phyloP scores from a whole-genome alignment of 2,888 invertebrate species.

The Lamellibrachia columna region DNA sequence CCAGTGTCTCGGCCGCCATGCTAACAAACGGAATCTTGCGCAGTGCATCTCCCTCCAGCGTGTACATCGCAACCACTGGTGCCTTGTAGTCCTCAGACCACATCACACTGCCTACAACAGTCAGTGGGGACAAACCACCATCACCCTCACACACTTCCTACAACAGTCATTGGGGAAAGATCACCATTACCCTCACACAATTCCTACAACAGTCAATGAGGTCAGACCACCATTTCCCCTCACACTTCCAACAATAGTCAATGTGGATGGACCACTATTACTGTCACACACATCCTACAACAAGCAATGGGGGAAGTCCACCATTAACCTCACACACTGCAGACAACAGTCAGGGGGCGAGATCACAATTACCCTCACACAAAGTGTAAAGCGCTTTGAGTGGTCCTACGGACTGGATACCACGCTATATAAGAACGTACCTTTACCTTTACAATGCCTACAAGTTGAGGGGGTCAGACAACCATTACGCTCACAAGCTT shows the following conservation, averaged over 20 bases:
- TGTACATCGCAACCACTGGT: conserved; percentile 89
- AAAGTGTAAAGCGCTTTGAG: no score
- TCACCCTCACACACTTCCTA: neutral
- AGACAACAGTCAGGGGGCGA: neutral
- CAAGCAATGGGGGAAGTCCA: neutral
- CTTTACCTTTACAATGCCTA: neutral
- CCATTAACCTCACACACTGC: neutral
- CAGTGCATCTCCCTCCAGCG: conserved; percentile 70
- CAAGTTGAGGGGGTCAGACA: neutral
- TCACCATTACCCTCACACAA: neutral
- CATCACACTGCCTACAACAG: conserved; percentile 73
- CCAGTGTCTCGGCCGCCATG: conserved; percentile 85
- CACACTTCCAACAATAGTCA: neutral
- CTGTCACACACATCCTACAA: neutral
- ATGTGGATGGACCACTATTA: neutral
- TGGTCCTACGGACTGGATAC: no score
- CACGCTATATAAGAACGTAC: no score
- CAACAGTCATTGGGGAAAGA: neutral
- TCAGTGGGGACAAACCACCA: neutral
- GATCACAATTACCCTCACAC: neutral
- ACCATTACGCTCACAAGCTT: neutral
- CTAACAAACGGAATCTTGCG: conserved; percentile 88
- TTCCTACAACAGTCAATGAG: neutral
- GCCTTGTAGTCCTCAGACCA: conserved; percentile 90
- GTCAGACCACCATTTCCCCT: neutral